These are phyloP conservation scores for Kuschelorhynchus macadamiae DNA, from an alignment of 2,888 invertebrate species.

Conservation along the genomic window DNA sequence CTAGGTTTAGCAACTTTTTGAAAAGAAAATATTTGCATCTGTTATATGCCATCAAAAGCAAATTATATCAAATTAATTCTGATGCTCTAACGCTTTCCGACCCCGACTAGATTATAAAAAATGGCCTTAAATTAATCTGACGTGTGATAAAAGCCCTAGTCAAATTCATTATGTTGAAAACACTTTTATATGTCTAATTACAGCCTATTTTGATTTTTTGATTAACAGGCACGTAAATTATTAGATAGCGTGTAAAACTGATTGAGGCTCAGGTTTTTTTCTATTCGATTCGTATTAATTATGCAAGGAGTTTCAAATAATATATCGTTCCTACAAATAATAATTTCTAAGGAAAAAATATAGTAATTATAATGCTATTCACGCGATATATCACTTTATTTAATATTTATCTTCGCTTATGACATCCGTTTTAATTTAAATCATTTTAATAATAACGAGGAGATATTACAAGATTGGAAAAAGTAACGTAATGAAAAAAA, in stretches of 20 bases:
- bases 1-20: too few species aligned
- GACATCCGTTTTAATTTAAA: not conserved
- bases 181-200: constrained; percentile 19
- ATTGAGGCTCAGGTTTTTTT: constrained; percentile 13
- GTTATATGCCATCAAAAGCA: too few species aligned
- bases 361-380: constrained; percentile 3
- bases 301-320: constrained; percentile 16
- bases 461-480: too few species aligned
- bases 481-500: too few species aligned
- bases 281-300: constrained; percentile 6
- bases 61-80: too few species aligned
- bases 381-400: constrained; percentile 18
- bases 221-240: constrained; percentile 23
- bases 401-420: constrained; percentile 12
- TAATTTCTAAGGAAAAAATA: constrained; percentile 1
- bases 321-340: not conserved
- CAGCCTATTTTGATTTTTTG: not conserved
- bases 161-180: constrained; percentile 3
- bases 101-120: too few species aligned
- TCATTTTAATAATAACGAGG: too few species aligned
- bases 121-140: not conserved
- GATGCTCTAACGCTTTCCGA: too few species aligned
- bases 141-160: not conserved
- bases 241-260: constrained; percentile 22
- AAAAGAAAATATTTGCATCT: too few species aligned